Base-by-base conservation (phyloP, 2,888 invertebrate species). In the Diarsia mendica region DNA sequence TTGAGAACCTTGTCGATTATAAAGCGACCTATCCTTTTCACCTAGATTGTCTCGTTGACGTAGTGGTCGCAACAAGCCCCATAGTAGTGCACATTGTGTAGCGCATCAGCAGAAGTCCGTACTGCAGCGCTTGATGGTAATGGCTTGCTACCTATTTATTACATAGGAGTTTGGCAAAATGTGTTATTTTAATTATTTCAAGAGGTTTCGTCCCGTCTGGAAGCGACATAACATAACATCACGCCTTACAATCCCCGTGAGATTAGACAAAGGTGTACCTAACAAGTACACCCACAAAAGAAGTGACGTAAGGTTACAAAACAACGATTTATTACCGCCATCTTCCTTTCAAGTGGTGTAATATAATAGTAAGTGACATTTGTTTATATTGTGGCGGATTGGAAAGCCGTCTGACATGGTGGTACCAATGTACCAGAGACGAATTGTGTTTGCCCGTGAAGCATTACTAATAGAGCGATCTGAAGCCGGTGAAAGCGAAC, bases 361-460 rank as follows among this genome's bases (percentile, higher is more conserved):
- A 28, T 28, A 28, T 28, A 28, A 28, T 46, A 64, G 55, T 18
- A 44, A 60, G n/a, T 39, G 49, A 33, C 67, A 55, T 71, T 79
- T 79, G 70, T 83, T 79, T 75, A 72, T 60, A 55, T 69, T 75
- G 68, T 72, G 46, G 49, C 55, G 55, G 64, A 66, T 76, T 83
- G 46, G 83, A 83, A 83, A 83, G 84, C 68, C 28, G 23, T 64
- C 75, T 28, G 73, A 28, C 66, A 70, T 75, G 68, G 76, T 75
- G 68, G 83, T 61, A 51, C 48, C 3, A n/a, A 33, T 67, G 44
- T 63, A 63, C 63, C 63, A 72, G 75, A 71, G 67, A 83, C 80
- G 75, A 84, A 84, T 83, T 53, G 67, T 76, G 72, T 70, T 80
- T 51, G 64, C 33, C 83, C 80, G 74, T 83, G 84, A 83, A 83